These are phyloP conservation scores for Corvus cornix DNA, from an alignment of 2,113 vertebrate genomes.

Conservation along the genomic window DNA sequence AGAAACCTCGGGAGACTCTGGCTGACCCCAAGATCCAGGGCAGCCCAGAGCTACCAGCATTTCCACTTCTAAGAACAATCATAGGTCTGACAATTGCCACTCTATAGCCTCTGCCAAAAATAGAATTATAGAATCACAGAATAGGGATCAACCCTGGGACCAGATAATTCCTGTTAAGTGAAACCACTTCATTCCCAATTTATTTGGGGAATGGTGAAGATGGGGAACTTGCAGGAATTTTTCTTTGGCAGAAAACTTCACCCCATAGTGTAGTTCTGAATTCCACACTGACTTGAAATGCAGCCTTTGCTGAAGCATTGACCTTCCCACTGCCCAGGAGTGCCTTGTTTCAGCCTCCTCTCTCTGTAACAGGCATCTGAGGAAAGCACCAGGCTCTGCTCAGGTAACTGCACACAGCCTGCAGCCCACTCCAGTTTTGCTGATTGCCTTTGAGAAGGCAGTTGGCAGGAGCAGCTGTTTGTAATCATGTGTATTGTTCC, in stretches of 20 bases:
- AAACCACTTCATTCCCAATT: not conserved
- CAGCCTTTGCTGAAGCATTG: not conserved
- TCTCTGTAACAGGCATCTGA: not conserved
- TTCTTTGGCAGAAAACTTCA: not conserved
- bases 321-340: not conserved
- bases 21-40: not conserved
- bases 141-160: not conserved
- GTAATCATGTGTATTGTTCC: not conserved
- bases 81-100: accelerated
- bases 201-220: not conserved
- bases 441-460: not conserved
- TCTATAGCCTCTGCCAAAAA: not conserved
- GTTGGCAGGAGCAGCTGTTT: not conserved
- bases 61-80: not conserved
- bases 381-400: not conserved
- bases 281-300: not conserved
- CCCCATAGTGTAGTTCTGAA: not conserved
- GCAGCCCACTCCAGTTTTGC: not conserved
- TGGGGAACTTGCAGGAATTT: not conserved
- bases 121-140: not conserved
- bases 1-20: not conserved
- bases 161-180: not conserved
- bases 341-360: not conserved
- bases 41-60: not conserved
- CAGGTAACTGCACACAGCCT: not conserved